These are phyloP conservation scores for Akabosia matsudoensis DNA, from an alignment of 1,140 invertebrate genomes.

Conservation along the genomic window DNA sequence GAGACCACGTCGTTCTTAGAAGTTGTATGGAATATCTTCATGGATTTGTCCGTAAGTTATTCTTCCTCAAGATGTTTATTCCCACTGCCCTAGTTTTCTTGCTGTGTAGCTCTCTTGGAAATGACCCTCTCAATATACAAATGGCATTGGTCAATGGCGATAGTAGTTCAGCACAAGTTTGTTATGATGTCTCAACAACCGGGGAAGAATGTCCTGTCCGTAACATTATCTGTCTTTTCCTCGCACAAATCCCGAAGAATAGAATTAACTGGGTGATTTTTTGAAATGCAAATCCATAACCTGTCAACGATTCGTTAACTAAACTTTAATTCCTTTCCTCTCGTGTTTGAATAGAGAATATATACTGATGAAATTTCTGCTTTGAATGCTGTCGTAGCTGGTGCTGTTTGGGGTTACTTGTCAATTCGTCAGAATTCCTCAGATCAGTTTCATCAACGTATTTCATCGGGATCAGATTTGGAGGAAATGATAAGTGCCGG, in stretches of 20 bases:
- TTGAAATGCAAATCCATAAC: not conserved
- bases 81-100: not conserved
- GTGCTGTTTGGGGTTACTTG: slow-evolving; percentile 79
- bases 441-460: slow-evolving; percentile 60
- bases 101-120: not conserved
- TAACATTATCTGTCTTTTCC: not conserved
- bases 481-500: slow-evolving; percentile 71
- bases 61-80: not conserved
- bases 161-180: not conserved
- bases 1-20: no score
- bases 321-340: no score
- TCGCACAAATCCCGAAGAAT: not conserved
- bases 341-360: slow-evolving; percentile 58
- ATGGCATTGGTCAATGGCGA: not conserved
- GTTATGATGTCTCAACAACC: not conserved
- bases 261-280: not conserved
- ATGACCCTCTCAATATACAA: not conserved
- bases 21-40: no score
- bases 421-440: slow-evolving; percentile 77
- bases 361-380: slow-evolving; percentile 64
- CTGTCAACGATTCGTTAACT: no score
- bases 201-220: not conserved
- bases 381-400: slow-evolving; percentile 64
- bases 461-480: slow-evolving; percentile 65
- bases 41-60: not conserved